Percentiles rank a stretch among this genome's conserved stretches.
Evolutionary conservation across 2,113 vertebrate species (phyloP).

Genomic region (Periophthalmodon schlosseri): DNA sequence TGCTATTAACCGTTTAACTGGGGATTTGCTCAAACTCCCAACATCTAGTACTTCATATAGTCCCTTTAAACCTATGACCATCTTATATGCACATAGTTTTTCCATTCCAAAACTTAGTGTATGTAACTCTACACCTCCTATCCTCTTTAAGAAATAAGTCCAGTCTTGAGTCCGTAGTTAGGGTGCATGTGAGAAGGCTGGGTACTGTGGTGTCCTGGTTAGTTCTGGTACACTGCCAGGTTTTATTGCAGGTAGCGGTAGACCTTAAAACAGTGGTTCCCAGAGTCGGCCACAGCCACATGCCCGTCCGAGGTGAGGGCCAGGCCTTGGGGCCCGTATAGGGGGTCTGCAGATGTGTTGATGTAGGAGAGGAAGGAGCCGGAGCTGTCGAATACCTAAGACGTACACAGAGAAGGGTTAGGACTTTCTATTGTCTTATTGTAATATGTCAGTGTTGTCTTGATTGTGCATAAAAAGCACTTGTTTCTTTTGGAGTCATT

Average conservation of each 20-base stretch:
- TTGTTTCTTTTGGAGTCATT: no score
- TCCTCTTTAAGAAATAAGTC: slow-evolving; percentile 24
- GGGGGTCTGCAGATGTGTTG: slow-evolving; percentile 92
- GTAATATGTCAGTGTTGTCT: no score
- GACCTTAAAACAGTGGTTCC: slow-evolving; percentile 98
- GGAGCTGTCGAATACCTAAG: slow-evolving; percentile 93
- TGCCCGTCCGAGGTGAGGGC: slow-evolving; percentile 95
- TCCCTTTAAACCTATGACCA: not conserved
- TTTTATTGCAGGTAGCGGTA: slow-evolving; percentile 95
- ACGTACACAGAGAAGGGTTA: slow-evolving; percentile 1
- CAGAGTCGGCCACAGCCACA: slow-evolving; percentile 93
- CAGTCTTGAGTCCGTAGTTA: slow-evolving; percentile 17
- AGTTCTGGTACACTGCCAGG: slow-evolving; percentile 26
- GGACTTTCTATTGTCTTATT: no score
- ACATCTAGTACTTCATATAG: not conserved
- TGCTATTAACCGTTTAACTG: not conserved
- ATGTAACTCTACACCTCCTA: slow-evolving; percentile 6
- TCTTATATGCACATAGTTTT: slow-evolving; percentile 18
- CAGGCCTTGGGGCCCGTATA: slow-evolving; percentile 93
- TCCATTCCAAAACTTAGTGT: slow-evolving; percentile 29
- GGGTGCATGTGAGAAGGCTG: slow-evolving; percentile 65
- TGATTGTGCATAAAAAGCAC: no score
- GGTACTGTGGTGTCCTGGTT: slow-evolving; percentile 57
- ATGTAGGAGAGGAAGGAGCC: slow-evolving; percentile 97
- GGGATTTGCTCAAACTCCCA: not conserved